phyloP scores from a whole-genome alignment of 1,140 invertebrate genomes.

The Magallana angulata region DNA sequence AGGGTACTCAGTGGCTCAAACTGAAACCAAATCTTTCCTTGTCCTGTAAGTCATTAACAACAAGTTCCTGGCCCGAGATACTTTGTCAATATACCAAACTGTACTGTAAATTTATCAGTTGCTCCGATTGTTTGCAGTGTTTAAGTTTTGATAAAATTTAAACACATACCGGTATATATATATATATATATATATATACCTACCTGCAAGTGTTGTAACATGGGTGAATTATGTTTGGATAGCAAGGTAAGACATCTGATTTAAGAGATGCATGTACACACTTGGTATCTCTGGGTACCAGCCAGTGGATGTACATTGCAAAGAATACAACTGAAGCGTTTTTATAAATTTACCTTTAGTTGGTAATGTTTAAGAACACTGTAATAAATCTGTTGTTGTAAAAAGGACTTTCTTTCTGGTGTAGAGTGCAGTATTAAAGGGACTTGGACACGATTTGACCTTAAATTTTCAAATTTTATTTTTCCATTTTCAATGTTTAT shows the following conservation, averaged over 20 bases:
- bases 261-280: no score
- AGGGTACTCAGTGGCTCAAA: background rate
- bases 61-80: background rate
- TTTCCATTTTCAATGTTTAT: no score
- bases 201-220: background rate
- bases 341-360: no score
- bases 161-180: background rate
- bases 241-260: slow-evolving; percentile 3
- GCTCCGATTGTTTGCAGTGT: slow-evolving; percentile 14
- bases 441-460: no score
- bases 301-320: no score
- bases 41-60: slow-evolving; percentile 2
- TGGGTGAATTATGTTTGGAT: background rate
- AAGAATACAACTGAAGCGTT: no score
- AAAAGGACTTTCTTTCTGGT: no score
- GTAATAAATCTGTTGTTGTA: no score
- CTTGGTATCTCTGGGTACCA: no score
- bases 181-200: background rate
- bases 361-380: no score
- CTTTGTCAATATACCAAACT: background rate
- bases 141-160: slow-evolving; percentile 36
- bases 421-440: no score
- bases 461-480: no score
- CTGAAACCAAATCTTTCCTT: slow-evolving; percentile 12
- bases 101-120: slow-evolving; percentile 20